Conservation (phyloP, 2,797 vertebrate species). For the Hephaestus fuliginosus region DNA sequence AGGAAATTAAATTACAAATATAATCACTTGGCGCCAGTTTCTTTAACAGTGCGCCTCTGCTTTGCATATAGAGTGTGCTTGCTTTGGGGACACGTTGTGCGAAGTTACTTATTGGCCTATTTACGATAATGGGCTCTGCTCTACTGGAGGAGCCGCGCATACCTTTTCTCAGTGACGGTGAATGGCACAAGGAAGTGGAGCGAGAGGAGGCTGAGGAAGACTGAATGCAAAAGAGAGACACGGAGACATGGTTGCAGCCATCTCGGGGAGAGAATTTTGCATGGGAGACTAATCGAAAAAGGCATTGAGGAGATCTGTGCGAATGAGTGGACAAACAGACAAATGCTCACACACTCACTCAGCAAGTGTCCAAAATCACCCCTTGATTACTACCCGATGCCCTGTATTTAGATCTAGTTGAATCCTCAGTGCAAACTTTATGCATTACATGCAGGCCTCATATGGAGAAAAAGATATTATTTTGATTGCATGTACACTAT, state of each 20-base stretch:
- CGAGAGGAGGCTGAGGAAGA: slow-evolving; percentile 19
- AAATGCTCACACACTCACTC: background rate
- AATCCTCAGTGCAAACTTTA: background rate
- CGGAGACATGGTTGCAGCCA: slow-evolving; percentile 19
- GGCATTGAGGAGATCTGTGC: slow-evolving; percentile 21
- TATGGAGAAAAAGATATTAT: background rate
- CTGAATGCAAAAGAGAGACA: slow-evolving; percentile 36
- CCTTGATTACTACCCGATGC: background rate
- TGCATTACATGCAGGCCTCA: background rate
- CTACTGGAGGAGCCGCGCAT: slow-evolving; percentile 70
- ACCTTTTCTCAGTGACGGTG: slow-evolving; percentile 72
- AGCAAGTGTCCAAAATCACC: background rate
- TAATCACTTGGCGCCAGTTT: slow-evolving; percentile 84
- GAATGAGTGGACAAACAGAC: slow-evolving; percentile 14
- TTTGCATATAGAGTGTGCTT: slow-evolving; percentile 87
- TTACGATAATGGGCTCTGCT: slow-evolving; percentile 81
- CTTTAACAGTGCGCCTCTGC: slow-evolving; percentile 80
- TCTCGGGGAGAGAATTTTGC: slow-evolving; percentile 27
- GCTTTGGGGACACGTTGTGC: slow-evolving; percentile 75
- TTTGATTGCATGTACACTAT: background rate
- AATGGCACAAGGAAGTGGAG: slow-evolving; percentile 58
- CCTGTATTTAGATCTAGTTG: background rate
- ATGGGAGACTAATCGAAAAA: slow-evolving; percentile 41
- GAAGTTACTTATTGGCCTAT: slow-evolving; percentile 83
- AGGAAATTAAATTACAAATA: slow-evolving; percentile 90